Base-by-base conservation (phyloP, 2,888 invertebrate genomes). In the Drosophila helvetica region DNA sequence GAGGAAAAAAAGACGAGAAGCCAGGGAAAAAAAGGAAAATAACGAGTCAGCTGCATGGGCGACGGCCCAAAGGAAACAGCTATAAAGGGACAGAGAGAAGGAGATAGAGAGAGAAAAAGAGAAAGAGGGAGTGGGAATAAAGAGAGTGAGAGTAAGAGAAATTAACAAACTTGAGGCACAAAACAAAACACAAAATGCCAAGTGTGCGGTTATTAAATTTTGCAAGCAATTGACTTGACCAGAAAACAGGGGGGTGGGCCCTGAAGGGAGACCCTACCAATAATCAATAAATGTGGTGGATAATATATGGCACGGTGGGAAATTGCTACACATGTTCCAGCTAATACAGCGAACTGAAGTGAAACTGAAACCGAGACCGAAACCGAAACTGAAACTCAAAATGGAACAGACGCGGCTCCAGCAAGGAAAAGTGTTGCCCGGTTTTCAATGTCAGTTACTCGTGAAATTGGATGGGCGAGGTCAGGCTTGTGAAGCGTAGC, bases 261-360 rank as follows among this genome's bases (percentile, higher is more conserved):
- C 27, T 33, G 19, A 12, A 8, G n/a, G 25, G 38, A 19, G 57
- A 57, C 55, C 46, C 48, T n/a, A 70, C 69, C 84, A 69, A 83
- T 86, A 83, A 83, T 88, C 83, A 76, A 83, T 83, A 88, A 83
- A 83, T 76, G 78, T 78, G 74, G 74, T 73, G 72, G 76, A 78
- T 80, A 82, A 75, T 73, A 50, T 59, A 65, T n/a, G n/a, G 66
- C 64, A 38, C 38, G 66, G 59, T 80, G 86, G 75, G 73, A 77
- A 83, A 78, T 83, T 64, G 68, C 67, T 75, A 70, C 69, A 75
- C 75, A 79, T 67, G 68, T 65, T 64, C 71, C 78, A 75, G 67
- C 69, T 86, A 72, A 79, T 77, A 63, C 64, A 50, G 55, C 33
- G 52, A 81, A 78, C 68, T 65, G 46, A 65, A 64, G 51, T 51